phyloP scores from a whole-genome alignment of 2,888 invertebrate species.

The Cyaniris semiargus region DNA sequence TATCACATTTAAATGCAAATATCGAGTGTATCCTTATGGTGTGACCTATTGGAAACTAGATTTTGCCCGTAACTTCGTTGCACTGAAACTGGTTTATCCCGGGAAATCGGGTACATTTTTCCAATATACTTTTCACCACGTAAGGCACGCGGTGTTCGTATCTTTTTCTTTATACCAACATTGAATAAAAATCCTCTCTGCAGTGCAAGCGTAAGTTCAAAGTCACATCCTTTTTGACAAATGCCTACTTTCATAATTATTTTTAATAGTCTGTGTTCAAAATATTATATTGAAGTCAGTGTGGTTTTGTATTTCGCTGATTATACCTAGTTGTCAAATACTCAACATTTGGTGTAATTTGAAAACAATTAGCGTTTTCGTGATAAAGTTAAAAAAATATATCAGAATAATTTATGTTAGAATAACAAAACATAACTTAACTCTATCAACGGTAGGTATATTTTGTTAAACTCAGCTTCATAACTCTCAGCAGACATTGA shows the following conservation, averaged over 20 bases:
- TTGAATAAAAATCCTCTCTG: too few relatives aligned
- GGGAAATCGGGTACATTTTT: too few relatives aligned
- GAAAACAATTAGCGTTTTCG: not conserved
- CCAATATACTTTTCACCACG: too few relatives aligned
- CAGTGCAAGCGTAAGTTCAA: too few relatives aligned
- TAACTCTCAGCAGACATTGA: conserved; percentile 24
- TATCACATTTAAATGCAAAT: conserved; percentile 42
- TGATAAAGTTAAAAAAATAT: not conserved
- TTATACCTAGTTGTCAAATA: not conserved
- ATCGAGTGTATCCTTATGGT: conserved; percentile 22
- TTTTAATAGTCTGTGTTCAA: too few relatives aligned
- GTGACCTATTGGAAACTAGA: conserved; percentile 12
- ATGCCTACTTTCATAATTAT: too few relatives aligned
- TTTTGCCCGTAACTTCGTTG: not conserved
- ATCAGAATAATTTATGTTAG: not conserved
- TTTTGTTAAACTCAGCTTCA: conserved; percentile 10
- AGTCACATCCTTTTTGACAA: too few relatives aligned
- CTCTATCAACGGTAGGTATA: not conserved
- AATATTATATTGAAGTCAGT: too few relatives aligned
- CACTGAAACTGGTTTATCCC: not conserved
- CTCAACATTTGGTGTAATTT: not conserved
- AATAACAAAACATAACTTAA: not conserved
- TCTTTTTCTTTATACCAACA: too few relatives aligned
- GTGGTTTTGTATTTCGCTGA: too few relatives aligned
- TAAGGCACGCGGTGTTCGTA: too few relatives aligned